These are phyloP conservation scores for Nephrotoma guestfalica DNA, from an alignment of 2,888 invertebrate genomes.

Conservation along the genomic window DNA sequence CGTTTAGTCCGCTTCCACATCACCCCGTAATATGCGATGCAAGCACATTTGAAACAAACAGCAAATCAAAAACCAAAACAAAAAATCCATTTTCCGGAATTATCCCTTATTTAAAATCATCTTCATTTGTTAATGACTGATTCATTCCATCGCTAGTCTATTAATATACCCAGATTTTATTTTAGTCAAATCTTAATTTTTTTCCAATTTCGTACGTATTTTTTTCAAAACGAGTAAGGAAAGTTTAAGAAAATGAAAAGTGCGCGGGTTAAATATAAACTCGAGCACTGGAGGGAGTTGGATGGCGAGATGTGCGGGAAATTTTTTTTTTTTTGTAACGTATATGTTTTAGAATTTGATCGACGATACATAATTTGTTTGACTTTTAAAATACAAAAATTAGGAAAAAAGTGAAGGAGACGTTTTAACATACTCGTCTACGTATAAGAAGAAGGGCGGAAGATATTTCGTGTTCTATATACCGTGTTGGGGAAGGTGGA, in stretches of 20 bases:
- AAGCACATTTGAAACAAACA: background rate
- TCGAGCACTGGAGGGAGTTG: background rate
- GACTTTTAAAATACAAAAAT: conserved; percentile 4
- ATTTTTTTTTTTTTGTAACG: background rate
- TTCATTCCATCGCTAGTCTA: background rate
- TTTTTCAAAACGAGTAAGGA: background rate
- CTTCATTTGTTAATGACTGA: background rate
- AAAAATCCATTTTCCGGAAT: background rate
- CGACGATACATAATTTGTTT: conserved; percentile 15
- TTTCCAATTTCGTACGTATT: background rate
- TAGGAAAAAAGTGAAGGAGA: background rate
- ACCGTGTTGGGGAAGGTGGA: background rate
- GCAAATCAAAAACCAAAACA: background rate
- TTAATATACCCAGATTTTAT: background rate
- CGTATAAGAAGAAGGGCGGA: background rate
- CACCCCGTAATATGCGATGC: background rate
- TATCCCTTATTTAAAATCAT: background rate
- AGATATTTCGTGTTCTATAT: background rate
- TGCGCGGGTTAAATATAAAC: background rate
- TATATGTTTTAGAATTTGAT: conserved; percentile 10
- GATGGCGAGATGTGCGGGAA: background rate
- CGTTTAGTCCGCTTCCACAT: background rate
- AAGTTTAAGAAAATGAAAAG: background rate
- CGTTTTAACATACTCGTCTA: background rate
- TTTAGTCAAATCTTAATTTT: background rate